These are phyloP conservation scores for rabbit (Oryctolagus cuniculus) DNA, from an alignment of 2,113 vertebrate species.

Conservation along the genomic window DNA sequence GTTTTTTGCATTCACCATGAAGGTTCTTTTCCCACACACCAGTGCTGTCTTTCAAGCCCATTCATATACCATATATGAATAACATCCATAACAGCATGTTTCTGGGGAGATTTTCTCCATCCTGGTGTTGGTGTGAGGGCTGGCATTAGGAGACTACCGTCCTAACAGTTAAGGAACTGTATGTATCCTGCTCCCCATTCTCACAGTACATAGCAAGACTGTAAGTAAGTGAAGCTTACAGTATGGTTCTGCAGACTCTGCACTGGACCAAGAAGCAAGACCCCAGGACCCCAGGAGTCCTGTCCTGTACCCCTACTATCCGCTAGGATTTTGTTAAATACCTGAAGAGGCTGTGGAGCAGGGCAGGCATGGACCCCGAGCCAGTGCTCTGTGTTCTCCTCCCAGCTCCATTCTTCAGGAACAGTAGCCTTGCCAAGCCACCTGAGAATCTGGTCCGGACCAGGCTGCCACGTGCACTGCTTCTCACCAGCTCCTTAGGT, in stretches of 20 bases:
- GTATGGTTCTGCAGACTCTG: not conserved
- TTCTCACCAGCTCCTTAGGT: constrained; percentile 23
- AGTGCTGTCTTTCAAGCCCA: not conserved
- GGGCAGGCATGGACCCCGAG: not conserved
- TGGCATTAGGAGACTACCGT: not conserved
- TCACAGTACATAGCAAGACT: not conserved
- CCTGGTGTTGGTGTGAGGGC: not conserved
- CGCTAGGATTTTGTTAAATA: not conserved
- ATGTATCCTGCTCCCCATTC: not conserved
- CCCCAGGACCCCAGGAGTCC: not conserved
- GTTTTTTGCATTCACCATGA: not conserved
- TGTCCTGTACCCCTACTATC: not conserved
- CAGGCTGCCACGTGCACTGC: not conserved
- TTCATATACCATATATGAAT: not conserved
- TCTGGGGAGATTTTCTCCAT: not conserved
- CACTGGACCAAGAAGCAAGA: not conserved
- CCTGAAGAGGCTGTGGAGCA: not conserved
- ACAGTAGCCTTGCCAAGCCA: not conserved
- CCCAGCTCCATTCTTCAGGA: not conserved
- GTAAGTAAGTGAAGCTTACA: not conserved
- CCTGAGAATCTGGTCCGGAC: not conserved
- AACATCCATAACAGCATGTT: not conserved
- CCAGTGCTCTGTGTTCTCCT: not conserved
- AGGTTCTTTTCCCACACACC: not conserved
- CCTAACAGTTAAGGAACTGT: not conserved